These are phyloP conservation scores for Agrilus mali DNA, from an alignment of 2,888 invertebrate species.

Conservation along the genomic window DNA sequence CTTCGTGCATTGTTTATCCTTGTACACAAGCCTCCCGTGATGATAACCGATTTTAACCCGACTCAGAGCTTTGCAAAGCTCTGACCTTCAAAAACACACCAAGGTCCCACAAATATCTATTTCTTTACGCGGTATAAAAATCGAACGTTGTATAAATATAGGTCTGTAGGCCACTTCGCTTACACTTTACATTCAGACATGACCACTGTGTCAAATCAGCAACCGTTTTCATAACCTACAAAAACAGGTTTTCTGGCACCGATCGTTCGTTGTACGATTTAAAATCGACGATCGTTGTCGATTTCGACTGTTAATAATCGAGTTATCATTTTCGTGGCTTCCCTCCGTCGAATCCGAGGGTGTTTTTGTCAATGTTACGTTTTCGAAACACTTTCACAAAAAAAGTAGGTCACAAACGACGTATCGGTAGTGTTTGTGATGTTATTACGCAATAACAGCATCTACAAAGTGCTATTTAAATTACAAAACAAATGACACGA, in stretches of 20 bases:
- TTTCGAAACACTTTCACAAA: conserved; percentile 23
- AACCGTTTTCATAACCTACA: conserved; percentile 45
- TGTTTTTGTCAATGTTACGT: conserved; percentile 6
- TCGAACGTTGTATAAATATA: conserved; percentile 63
- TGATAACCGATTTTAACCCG: conserved; percentile 34
- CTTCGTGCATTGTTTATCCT: conserved; percentile 51
- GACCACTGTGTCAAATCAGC: conserved; percentile 56
- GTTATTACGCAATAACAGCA: too few species aligned
- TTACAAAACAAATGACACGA: too few species aligned
- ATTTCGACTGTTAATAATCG: conserved; percentile 1
- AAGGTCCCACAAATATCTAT: conserved; percentile 36
- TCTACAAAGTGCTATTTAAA: too few species aligned
- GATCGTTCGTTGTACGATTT: too few species aligned
- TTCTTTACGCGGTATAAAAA: conserved; percentile 40
- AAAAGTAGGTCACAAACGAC: conserved; percentile 24
- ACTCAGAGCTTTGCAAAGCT: conserved; percentile 34
- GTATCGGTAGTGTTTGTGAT: too few species aligned
- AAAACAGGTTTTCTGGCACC: conserved; percentile 28
- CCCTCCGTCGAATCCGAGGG: neutral
- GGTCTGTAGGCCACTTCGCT: conserved; percentile 84
- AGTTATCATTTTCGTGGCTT: neutral
- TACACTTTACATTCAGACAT: conserved; percentile 69
- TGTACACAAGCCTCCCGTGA: conserved; percentile 32
- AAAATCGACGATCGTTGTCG: too few species aligned
- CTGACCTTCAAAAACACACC: conserved; percentile 35